Evolutionary conservation across 1,140 invertebrate species (phyloP), one percentile per base, ranked within the genome.

Genomic region (Brachystomella parvula): DNA sequence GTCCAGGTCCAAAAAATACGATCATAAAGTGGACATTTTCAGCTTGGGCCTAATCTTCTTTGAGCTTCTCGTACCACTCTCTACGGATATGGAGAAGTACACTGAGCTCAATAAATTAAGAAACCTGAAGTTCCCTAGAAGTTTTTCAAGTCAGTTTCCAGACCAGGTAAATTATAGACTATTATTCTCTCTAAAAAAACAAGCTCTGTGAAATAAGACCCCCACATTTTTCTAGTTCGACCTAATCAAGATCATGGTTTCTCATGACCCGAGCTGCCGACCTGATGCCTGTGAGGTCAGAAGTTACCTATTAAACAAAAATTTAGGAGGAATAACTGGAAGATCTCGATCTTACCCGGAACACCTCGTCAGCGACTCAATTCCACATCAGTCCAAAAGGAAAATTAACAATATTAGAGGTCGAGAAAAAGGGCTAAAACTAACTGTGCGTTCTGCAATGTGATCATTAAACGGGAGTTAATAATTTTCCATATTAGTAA

Each of bases 1-100:
- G 80, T 78, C 33, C 75, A 84, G 82, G 80, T 88, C 88, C 1
- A 81, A 85, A 65, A 79, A 83, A 1, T 97, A 98, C 77, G 88
- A 89, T 75, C 90, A 91, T 75, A 98, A 97, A 81, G 93, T 98
- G 33, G 96, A 98, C 76, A 96, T 98, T 65, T 98, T 92, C 80
- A 93, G 94, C 0, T 78, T 98, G 64, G 96, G 95, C 0, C 81
- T 98, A 56, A 95, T 98, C 66, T 83, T 97, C 53, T 93, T 94
- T 77, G 96, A 98, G 79, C 78, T 98, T 47, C 80, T 96, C 24
- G 85, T 87, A 64, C 88, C 92, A 31, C 97, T 98, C 78, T 78
- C 78, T 2, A 98, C 96, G 0, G 87, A 92, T 77, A 90, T 94
- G 84, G 94, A 98, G 80, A 81, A 93, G 60, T 81, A 89, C 33